Base-by-base conservation (phyloP, 2,888 invertebrate genomes). In the Neuroscelio doddi region DNA sequence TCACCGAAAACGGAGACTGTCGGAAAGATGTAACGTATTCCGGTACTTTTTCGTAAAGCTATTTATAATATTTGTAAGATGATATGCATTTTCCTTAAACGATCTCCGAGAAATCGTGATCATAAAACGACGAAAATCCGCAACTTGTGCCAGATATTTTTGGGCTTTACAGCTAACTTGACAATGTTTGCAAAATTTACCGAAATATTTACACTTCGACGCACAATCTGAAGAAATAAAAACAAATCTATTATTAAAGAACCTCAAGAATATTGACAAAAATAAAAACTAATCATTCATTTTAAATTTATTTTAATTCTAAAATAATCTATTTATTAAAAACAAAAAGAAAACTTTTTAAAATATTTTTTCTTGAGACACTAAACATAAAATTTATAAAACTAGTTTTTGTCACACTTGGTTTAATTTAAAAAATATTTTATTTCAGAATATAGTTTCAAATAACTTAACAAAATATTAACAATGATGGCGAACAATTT, bases 61-160 rank as follows among this genome's bases (percentile, higher is more conserved):
- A 66, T 66, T 66, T 66, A 66, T 66, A 66, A 62, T 62, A 53
- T 51, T 42, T 55, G 66, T 62, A 66, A 66, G 66, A 62, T 38
- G 66, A 66, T 66, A 66, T 66, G 66, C 55, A 66, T 62, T 62
- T 66, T 63, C 66, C 66, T 66, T 66, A 66, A 66, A 63, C 62
- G 66, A 66, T 61, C 55, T 32, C 57, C 34, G 58, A 44, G 58
- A 66, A 66, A 55, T 62, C 58, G 46, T 63, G 58, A 50, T 65
- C 65, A 61, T 65, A 65, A 61, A 65, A 52, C 47, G 61, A 56
- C 61, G 57, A 65, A 65, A 64, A 56, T 47, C 12, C 36, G 59
- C 64, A 29, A 64, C 27, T 51, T 29, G 55, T 56, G 65, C 65
- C 65, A 61, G 61, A 51, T 65, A 65, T 65, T 61, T 65, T 61